Conservation (phyloP, 2,113 vertebrate species). For the Cepphus grylle region DNA sequence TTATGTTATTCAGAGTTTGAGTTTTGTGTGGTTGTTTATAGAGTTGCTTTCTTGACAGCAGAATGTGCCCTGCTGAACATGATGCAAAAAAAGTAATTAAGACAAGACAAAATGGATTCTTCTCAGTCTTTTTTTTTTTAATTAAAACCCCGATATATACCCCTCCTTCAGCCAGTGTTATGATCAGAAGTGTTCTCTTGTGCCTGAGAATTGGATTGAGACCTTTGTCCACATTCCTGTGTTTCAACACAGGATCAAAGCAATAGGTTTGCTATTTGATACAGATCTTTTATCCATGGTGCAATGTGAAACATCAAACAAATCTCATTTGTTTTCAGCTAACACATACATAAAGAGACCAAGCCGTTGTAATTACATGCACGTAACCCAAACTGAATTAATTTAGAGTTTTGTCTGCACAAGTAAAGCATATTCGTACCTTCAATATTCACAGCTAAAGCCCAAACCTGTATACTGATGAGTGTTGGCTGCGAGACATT, state of each 20-base stretch:
- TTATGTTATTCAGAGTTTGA: background rate
- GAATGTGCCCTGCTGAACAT: background rate
- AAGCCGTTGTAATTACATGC: background rate
- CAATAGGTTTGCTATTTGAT: background rate
- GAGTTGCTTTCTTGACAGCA: background rate
- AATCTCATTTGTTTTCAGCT: slow-evolving; percentile 30
- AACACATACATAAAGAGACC: background rate
- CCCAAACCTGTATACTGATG: background rate
- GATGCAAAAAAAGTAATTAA: background rate
- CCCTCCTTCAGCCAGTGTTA: background rate
- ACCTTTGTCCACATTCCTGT: background rate
- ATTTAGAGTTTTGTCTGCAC: background rate
- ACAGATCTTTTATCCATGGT: background rate
- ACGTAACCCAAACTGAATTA: background rate
- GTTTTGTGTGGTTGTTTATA: background rate
- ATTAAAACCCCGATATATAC: background rate
- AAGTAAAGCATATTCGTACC: background rate
- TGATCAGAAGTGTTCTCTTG: background rate
- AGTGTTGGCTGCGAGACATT: background rate
- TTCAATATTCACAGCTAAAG: background rate
- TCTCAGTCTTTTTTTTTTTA: background rate
- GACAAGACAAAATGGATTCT: background rate
- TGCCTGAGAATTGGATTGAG: background rate
- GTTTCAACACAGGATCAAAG: background rate
- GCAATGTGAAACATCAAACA: slow-evolving; percentile 17